Evolutionary conservation across 2,888 invertebrate genomes (phyloP).

Genomic region (Drosophila nigricruria): DNA sequence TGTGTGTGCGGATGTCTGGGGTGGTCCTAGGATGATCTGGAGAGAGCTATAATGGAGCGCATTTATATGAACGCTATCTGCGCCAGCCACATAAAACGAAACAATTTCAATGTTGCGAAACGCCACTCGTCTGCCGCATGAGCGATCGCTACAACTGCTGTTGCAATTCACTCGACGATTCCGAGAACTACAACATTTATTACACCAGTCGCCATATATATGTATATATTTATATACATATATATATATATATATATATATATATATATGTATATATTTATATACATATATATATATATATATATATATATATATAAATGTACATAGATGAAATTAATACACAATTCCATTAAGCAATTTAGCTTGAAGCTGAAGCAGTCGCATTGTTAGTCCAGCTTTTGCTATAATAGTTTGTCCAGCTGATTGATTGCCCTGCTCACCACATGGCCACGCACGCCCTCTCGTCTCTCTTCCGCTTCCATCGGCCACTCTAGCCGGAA

Average conservation of each 20-base stretch:
- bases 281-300: background rate
- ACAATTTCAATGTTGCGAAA: slow-evolving; percentile 39
- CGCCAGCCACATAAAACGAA: slow-evolving; percentile 33
- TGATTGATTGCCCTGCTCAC: slow-evolving; percentile 64
- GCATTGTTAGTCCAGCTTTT: slow-evolving; percentile 12
- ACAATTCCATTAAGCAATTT: slow-evolving; percentile 10
- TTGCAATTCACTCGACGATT: slow-evolving; percentile 24
- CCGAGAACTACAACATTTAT: background rate
- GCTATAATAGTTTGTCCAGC: slow-evolving; percentile 59
- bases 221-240: slow-evolving; percentile 1
- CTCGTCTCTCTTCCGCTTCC: background rate
- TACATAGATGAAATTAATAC: slow-evolving; percentile 31
- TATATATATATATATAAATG: background rate
- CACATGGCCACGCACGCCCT: background rate
- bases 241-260: slow-evolving; percentile 3
- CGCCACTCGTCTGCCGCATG: slow-evolving; percentile 34
- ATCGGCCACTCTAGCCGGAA: background rate
- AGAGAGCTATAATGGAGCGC: background rate
- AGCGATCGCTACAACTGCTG: slow-evolving; percentile 69
- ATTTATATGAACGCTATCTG: slow-evolving; percentile 18
- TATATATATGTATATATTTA: too few relatives aligned
- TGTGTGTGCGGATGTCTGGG: slow-evolving; percentile 8
- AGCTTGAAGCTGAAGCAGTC: slow-evolving; percentile 1
- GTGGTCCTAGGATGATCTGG: background rate
- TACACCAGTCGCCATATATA: slow-evolving; percentile 2